phyloP scores from a whole-genome alignment of 2,797 vertebrate genomes.

The Lagorchestes hirsutus region DNA sequence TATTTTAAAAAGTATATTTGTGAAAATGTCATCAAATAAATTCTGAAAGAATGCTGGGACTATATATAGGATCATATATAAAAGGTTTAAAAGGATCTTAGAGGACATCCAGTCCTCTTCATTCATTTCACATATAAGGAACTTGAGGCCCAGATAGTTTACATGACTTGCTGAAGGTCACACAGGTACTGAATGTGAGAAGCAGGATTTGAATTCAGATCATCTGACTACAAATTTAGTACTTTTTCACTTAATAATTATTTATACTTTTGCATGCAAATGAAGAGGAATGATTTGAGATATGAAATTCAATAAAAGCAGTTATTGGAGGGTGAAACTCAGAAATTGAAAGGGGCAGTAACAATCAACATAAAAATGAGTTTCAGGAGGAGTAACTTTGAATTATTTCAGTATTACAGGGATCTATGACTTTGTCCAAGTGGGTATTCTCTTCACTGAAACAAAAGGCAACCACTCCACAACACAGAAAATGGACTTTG shows the following conservation, averaged over 20 bases:
- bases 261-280: background rate
- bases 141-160: background rate
- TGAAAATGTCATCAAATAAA: background rate
- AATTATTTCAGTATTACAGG: background rate
- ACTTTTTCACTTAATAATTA: background rate
- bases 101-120: background rate
- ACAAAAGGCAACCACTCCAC: background rate
- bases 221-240: background rate
- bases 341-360: background rate
- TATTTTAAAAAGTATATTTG: background rate
- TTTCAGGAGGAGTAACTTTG: background rate
- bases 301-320: background rate
- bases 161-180: background rate
- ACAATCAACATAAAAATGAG: background rate
- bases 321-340: background rate
- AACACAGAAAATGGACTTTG: background rate
- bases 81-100: background rate
- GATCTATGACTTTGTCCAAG: background rate
- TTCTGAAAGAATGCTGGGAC: background rate
- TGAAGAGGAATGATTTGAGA: background rate
- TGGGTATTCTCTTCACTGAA: background rate
- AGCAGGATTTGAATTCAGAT: background rate
- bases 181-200: background rate
- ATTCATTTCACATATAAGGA: background rate
- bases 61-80: background rate